phyloP scores from a whole-genome alignment of 2,888 invertebrate genomes.

The Monoplex corrugatus region DNA sequence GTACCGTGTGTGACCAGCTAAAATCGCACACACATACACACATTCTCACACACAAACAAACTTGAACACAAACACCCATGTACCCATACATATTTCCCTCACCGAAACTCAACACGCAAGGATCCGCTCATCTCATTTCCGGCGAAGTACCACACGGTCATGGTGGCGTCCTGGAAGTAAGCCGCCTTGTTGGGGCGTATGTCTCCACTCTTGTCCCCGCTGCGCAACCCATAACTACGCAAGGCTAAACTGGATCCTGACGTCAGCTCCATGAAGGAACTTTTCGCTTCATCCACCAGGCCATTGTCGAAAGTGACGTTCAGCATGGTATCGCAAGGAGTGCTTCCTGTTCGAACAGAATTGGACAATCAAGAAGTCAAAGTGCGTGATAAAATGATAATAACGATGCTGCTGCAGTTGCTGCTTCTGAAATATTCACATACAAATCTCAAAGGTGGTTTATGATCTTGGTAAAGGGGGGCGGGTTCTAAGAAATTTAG shows the following conservation, averaged over 20 bases:
- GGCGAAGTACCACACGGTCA: constrained; percentile 62
- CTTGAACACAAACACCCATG: background rate
- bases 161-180: constrained; percentile 58
- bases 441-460: no score
- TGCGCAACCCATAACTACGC: constrained; percentile 28
- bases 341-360: constrained; percentile 49
- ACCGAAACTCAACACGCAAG: constrained; percentile 57
- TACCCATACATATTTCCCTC: background rate
- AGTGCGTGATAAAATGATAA: no score
- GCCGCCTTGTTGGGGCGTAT: constrained; percentile 59
- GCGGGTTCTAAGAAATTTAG: no score
- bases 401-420: no score
- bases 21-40: background rate
- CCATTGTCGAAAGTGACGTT: constrained; percentile 64
- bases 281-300: constrained; percentile 59
- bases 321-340: constrained; percentile 64
- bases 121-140: constrained; percentile 62
- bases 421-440: no score
- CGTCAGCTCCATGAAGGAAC: constrained; percentile 61
- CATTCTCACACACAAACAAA: background rate
- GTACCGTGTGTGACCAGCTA: no score
- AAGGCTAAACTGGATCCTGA: constrained; percentile 53
- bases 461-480: no score
- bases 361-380: background rate
- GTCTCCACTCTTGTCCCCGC: constrained; percentile 32